Evolutionary conservation across 2,888 invertebrate genomes (phyloP), one percentile per base, ranked within the genome.

Genomic region (Anarsia innoxiella): DNA sequence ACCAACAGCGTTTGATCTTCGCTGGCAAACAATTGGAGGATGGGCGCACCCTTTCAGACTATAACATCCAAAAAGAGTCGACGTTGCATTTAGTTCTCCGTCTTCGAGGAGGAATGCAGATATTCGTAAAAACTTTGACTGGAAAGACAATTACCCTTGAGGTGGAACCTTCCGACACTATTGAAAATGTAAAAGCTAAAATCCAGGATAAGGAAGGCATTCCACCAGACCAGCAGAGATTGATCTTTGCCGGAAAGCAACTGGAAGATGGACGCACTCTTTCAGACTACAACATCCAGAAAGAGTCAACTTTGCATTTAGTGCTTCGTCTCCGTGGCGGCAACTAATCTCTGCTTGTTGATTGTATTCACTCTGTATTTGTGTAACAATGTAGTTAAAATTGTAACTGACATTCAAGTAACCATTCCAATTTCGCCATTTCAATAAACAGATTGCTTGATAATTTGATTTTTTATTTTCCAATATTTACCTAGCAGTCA

Each of bases 381-480:
- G 36, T 12, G 36, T 40, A 19, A 44, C 37, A 23, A 36, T 41
- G 30, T 35, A 41, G 38, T 10, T 9, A 42, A 48, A 42, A 41
- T 42, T 40, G 2, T 35, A 46, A 36, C 39, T 33, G 38, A 46
- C 49, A 49, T 48, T 39, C 45, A 44, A 57, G 50, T 57, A 54
- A 59, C 49, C 64, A 70, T 72, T 72, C 70, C 71, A 66, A 46
- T 33, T 33, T 53, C 41, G 46, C 45, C 43, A 53, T 51, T 53
- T 53, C 49, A 56, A 53, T 62, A 59, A 53, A 59, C 41, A 44
- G 48, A 45, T 49, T 39, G 49, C 41, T 33, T 51, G 50, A 49
- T 47, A 36, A 46, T n/a, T n/a, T n/a, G n/a, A n/a, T n/a, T n/a
- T n/a, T n/a, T n/a, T n/a, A n/a, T n/a, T n/a, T n/a, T n/a, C n/a